Percentiles rank a stretch among this genome's conserved stretches.
phyloP scores from a whole-genome alignment of 1,140 invertebrate genomes.

The Micrasema longulum region DNA sequence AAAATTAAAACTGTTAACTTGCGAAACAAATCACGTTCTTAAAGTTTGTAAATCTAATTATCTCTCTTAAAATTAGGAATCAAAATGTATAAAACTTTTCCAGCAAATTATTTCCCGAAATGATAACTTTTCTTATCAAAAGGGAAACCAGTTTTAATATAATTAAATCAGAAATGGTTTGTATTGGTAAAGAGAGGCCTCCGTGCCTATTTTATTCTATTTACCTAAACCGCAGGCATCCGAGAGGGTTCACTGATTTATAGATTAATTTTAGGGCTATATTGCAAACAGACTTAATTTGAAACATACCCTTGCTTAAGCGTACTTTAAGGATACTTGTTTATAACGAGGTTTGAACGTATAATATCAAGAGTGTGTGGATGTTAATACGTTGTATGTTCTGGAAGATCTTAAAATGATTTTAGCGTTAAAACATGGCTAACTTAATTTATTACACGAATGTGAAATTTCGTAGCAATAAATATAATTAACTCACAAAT shows the following conservation, averaged over 20 bases:
- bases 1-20: not conserved
- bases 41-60: too few relatives aligned
- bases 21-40: not conserved
- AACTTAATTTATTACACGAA: too few relatives aligned
- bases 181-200: slow-evolving; percentile 29
- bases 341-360: slow-evolving; percentile 1
- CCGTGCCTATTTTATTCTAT: slow-evolving; percentile 43
- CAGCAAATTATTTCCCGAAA: slow-evolving; percentile 16
- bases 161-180: slow-evolving; percentile 18
- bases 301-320: slow-evolving; percentile 11
- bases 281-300: slow-evolving; percentile 41
- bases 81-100: slow-evolving; percentile 17
- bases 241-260: slow-evolving; percentile 47
- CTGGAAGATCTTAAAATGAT: too few relatives aligned
- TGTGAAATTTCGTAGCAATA: too few relatives aligned
- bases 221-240: slow-evolving; percentile 45
- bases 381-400: too few relatives aligned
- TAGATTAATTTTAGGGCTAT: slow-evolving; percentile 50
- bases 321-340: slow-evolving; percentile 1
- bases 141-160: slow-evolving; percentile 37
- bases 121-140: slow-evolving; percentile 26
- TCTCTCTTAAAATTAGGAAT: not conserved
- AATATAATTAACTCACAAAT: too few relatives aligned
- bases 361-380: not conserved
- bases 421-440: too few relatives aligned